Conservation (phyloP, 1,140 invertebrate genomes). For the Drosophila pruinosa region DNA sequence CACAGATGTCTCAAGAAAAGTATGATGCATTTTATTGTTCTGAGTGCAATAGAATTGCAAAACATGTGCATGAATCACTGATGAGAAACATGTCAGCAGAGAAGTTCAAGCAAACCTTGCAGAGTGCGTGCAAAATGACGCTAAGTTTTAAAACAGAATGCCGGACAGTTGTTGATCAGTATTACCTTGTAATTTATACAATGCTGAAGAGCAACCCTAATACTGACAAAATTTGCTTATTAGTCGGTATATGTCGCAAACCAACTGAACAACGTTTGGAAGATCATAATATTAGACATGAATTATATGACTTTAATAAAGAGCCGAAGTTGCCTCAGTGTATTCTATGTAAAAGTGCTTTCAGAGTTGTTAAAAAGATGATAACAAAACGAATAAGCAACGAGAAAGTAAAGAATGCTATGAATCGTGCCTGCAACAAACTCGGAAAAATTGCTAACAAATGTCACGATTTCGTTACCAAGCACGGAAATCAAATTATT, state of each 20-base stretch:
- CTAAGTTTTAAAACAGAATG: slow-evolving; percentile 86
- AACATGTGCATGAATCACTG: not conserved
- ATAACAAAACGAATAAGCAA: not conserved
- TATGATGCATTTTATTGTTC: not conserved
- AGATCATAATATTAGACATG: not conserved
- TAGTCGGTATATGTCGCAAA: slow-evolving; percentile 87
- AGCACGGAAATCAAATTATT: not conserved
- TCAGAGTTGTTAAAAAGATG: not conserved
- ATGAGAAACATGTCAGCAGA: not conserved
- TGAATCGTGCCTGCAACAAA: slow-evolving; percentile 1
- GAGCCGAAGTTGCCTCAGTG: not conserved
- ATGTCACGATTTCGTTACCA: slow-evolving; percentile 4
- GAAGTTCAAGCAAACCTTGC: slow-evolving; percentile 89
- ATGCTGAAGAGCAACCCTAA: slow-evolving; percentile 88
- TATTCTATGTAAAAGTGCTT: not conserved
- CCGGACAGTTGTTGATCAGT: slow-evolving; percentile 88
- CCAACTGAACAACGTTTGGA: slow-evolving; percentile 21
- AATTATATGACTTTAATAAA: slow-evolving; percentile 84
- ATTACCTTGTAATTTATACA: slow-evolving; percentile 88
- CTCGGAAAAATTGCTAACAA: not conserved
- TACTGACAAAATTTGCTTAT: slow-evolving; percentile 86
- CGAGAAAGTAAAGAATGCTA: not conserved
- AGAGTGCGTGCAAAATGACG: slow-evolving; percentile 90
- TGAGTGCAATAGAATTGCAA: not conserved
- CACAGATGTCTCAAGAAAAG: not conserved